These are phyloP conservation scores for Lepidochrysops patricia DNA, from an alignment of 2,888 invertebrate genomes.

Conservation along the genomic window DNA sequence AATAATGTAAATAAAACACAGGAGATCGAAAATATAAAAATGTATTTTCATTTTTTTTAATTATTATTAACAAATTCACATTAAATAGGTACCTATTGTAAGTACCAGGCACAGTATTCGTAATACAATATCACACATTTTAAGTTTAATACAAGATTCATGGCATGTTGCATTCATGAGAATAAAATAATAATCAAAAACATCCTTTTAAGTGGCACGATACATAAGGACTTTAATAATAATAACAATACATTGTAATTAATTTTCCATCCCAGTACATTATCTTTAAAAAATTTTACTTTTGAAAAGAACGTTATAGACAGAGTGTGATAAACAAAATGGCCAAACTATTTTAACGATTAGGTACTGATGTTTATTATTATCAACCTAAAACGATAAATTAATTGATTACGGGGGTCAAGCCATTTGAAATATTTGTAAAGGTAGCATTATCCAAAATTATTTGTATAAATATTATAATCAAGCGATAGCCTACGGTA, in stretches of 20 bases:
- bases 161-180: not conserved
- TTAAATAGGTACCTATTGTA: conserved; percentile 29
- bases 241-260: no score
- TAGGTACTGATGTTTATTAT: not conserved
- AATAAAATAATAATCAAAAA: not conserved
- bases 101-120: conserved; percentile 41
- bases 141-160: conserved; percentile 30
- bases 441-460: no score
- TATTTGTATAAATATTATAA: no score
- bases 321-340: not conserved
- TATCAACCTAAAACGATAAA: no score
- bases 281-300: no score
- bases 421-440: no score
- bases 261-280: no score
- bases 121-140: conserved; percentile 42
- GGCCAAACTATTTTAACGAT: not conserved
- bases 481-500: no score
- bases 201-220: not conserved
- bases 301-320: not conserved
- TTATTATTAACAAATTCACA: conserved; percentile 41
- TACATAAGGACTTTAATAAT: not conserved
- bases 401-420: no score
- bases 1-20: conserved; percentile 27
- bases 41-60: conserved; percentile 47
- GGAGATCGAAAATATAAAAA: conserved; percentile 37